Percentiles rank a stretch among this genome's conserved stretches.
Evolutionary conservation across 2,888 invertebrate species (phyloP).

Genomic region (Slavum lentiscoides): DNA sequence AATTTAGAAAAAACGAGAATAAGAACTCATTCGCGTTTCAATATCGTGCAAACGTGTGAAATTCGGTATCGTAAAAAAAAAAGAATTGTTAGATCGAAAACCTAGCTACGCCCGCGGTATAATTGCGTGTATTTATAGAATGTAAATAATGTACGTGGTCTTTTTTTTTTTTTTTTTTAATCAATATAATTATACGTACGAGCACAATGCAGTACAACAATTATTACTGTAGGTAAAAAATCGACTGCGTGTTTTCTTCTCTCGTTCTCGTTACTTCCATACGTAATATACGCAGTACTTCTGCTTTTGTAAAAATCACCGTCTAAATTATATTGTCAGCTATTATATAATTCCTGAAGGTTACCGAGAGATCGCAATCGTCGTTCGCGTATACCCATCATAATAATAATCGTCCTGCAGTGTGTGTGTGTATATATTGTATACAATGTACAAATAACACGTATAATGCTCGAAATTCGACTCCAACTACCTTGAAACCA

Average conservation of each 20-base stretch:
- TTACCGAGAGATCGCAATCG: conserved; percentile 28
- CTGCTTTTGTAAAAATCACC: not conserved
- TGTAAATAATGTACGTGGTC: not conserved
- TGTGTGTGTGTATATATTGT: too few species aligned
- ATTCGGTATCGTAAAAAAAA: too few species aligned
- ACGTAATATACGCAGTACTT: not conserved
- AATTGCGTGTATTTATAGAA: not conserved
- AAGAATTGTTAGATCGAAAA: too few species aligned
- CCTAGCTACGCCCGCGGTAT: not conserved
- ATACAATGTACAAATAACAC: too few species aligned
- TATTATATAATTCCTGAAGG: conserved; percentile 29
- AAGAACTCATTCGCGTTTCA: too few species aligned
- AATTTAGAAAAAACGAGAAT: too few species aligned
- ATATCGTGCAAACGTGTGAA: too few species aligned
- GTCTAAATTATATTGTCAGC: conserved; percentile 4
- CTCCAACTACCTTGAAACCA: conserved; percentile 30
- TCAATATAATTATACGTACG: too few species aligned
- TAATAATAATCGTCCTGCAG: not conserved
- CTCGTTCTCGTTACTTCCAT: not conserved
- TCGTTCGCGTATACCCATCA: not conserved
- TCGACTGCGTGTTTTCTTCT: not conserved
- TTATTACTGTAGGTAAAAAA: not conserved
- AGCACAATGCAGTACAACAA: too few species aligned
- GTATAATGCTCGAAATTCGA: conserved; percentile 16
- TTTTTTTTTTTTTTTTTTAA: too few species aligned